Evolutionary conservation across 2,797 vertebrate species (phyloP).

Genomic region (Myiotriccus ornatus): DNA sequence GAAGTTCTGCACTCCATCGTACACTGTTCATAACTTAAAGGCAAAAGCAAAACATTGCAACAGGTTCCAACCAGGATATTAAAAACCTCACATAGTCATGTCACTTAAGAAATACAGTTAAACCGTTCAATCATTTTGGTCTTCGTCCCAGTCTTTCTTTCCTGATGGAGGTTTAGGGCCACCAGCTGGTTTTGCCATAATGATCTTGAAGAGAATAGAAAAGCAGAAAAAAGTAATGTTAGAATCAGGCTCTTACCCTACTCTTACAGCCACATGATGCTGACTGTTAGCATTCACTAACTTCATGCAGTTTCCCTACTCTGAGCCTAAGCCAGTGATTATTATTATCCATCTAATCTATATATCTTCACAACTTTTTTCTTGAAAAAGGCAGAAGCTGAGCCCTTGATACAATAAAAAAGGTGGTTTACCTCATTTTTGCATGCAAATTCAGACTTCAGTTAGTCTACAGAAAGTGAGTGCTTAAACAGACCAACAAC

Average conservation of each 20-base stretch:
- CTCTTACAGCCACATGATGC: background rate
- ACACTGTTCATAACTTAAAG: conserved; percentile 75
- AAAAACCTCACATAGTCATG: background rate
- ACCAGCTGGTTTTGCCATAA: conserved; percentile 91
- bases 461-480: background rate
- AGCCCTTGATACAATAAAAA: background rate
- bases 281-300: background rate
- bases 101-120: conserved; percentile 23
- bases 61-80: background rate
- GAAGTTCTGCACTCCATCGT: background rate
- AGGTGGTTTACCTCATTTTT: background rate
- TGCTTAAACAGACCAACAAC: background rate
- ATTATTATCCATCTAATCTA: background rate
- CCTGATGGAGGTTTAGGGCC: conserved; percentile 92
- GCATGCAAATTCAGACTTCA: conserved; percentile 7
- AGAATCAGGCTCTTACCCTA: background rate
- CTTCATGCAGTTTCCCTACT: background rate
- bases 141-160: conserved; percentile 94
- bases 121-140: conserved; percentile 85
- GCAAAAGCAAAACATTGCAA: conserved; percentile 44
- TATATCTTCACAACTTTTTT: background rate
- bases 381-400: background rate
- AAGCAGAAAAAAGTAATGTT: background rate
- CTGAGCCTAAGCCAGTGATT: background rate
- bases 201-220: conserved; percentile 77